Base-by-base conservation (phyloP, 2,888 invertebrate species). In the Metopia argyrocephala region DNA sequence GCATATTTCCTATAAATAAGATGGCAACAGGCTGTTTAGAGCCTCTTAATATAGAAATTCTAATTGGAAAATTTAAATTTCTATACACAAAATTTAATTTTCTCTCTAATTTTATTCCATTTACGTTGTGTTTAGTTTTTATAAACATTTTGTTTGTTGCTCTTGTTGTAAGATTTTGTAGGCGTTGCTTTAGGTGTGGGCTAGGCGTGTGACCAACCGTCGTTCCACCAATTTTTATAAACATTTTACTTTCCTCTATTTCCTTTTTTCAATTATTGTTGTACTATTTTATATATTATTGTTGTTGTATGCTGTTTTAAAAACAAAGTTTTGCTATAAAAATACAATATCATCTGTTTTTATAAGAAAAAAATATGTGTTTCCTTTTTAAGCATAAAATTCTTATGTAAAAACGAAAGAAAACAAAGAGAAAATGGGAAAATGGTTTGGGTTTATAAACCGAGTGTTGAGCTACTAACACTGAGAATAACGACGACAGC, bases 21-120 rank as follows among this genome's bases (percentile, higher is more conserved):
- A 12, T 12, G 78, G 74, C 81, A 81, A 81, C 74, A 78, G 81
- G 81, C 81, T 74, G 65, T 4, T 27, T 68, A n/a, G n/a, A n/a
- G n/a, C n/a, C n/a, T n/a, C n/a, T n/a, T n/a, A n/a, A n/a, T n/a
- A n/a, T n/a, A 21, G 62, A 45, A 61, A 62, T 62, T 71, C 52
- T 25, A 64, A 74, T 5, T 54, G 15, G 31, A 21, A 25, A 15
- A 38, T 64, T 48, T 56, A 18, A 27, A 18, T 12, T 45, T 25
- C 25, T 25, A 15, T 59, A 64, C n/a, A n/a, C n/a, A n/a, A n/a
- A n/a, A n/a, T n/a, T n/a, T 50, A 48, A 38, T 20, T 65, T 66
- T 48, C 25, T 57, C 45, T 64, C 45, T 38, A 5, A 54, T 61
- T 52, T 38, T 57, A 20, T 54, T 21, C 4, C 9, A 38, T 50